These are phyloP conservation scores for Anoura caudifer DNA, from an alignment of 2,113 vertebrate species.

Conservation along the genomic window DNA sequence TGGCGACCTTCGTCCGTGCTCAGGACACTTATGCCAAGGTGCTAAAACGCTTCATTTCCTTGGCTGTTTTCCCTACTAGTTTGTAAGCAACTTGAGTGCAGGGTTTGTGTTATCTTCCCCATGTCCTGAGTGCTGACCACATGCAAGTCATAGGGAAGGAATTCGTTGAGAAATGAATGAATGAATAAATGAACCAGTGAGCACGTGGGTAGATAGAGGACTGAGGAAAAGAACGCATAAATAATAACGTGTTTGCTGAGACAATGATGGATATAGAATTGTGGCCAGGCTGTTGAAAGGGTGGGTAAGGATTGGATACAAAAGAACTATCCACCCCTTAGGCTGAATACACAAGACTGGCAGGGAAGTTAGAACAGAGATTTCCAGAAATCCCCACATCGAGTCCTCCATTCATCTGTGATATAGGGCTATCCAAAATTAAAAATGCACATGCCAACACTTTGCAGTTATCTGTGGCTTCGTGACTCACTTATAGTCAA, in stretches of 20 bases:
- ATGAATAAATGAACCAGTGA: background rate
- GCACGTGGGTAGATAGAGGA: background rate
- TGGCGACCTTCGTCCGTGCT: background rate
- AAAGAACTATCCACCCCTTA: background rate
- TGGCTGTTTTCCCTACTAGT: background rate
- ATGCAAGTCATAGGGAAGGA: background rate
- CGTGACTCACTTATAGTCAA: background rate
- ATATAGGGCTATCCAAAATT: background rate
- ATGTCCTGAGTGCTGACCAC: background rate
- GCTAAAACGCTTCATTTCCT: background rate
- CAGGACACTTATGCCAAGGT: accelerated
- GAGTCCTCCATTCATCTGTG: background rate
- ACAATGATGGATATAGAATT: background rate
- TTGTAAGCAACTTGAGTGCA: background rate
- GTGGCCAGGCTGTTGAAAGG: background rate
- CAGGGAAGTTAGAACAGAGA: background rate
- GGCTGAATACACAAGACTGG: background rate
- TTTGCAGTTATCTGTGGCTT: background rate
- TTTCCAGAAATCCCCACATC: background rate
- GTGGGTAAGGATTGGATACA: background rate
- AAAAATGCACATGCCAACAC: background rate
- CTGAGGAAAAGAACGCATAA: background rate
- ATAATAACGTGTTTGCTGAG: background rate
- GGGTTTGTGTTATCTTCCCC: too few relatives aligned
- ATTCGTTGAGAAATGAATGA: background rate